phyloP scores from a whole-genome alignment of 2,113 vertebrate genomes.

The Echinops telfairi region DNA sequence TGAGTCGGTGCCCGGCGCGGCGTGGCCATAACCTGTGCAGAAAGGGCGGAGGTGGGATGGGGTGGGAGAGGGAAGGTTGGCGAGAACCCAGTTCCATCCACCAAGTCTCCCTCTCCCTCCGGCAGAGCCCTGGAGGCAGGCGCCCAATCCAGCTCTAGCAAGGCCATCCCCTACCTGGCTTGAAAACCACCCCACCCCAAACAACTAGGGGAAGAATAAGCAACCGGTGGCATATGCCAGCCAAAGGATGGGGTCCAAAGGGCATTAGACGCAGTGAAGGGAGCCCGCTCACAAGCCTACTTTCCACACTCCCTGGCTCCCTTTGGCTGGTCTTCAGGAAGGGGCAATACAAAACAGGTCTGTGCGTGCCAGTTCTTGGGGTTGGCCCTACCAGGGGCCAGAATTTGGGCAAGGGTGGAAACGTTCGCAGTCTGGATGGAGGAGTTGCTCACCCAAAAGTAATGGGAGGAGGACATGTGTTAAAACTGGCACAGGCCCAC shows the following conservation, averaged over 20 bases:
- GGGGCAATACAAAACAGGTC: neutral
- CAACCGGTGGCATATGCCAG: no score
- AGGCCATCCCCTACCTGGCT: neutral
- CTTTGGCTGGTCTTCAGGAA: conserved; percentile 13
- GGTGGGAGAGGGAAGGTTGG: fast-evolving
- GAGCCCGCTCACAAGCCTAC: neutral
- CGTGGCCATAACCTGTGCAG: conserved; percentile 95
- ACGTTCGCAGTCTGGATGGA: neutral
- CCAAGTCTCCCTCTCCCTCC: no score
- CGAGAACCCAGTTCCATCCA: neutral
- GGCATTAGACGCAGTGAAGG: neutral
- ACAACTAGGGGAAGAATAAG: neutral
- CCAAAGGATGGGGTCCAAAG: neutral
- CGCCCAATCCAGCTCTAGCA: neutral
- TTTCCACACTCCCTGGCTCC: neutral
- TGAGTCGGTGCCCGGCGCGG: conserved; percentile 95
- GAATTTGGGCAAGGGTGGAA: neutral
- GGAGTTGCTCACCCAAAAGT: neutral
- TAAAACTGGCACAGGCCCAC: neutral
- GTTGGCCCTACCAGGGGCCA: neutral
- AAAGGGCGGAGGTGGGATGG: neutral
- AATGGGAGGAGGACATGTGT: no score
- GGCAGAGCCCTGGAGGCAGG: fast-evolving
- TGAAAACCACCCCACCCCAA: neutral
- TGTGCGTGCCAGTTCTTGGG: neutral